Evolutionary conservation across 2,888 invertebrate genomes (phyloP), one percentile per base, ranked within the genome.

Genomic region (Caenorhabditis plicata): DNA sequence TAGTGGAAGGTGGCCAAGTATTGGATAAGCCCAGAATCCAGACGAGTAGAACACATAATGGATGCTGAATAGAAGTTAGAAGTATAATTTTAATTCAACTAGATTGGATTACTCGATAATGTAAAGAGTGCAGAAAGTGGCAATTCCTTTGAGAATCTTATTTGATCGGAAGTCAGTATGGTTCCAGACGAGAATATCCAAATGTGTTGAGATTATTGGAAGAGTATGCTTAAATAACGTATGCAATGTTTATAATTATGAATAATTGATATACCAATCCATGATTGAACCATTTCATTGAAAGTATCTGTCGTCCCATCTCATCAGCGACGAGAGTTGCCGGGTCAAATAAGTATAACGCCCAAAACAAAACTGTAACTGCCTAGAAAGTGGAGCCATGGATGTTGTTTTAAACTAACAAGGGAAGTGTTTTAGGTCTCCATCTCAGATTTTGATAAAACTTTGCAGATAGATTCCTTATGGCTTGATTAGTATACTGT

Each of bases 11-110:
- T 68, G 47, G 15, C 72, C 77, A 9, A 77, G 68, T 47, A 77
- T 77, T 13, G 77, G 77, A 44, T 77, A 77, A 0, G 77, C 77
- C 77, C 77, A 77, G 61, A 72, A 73, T 7, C 69, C 71, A 39
- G 67, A 50, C 38, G 52, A 49, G 61, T 72, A 54, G 48, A 65
- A 66, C 36, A 77, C 69, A 22, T 57, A 62, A 58, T 76, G 74
- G 17, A 77, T 64, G 45, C 77, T 77, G 64, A 57, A 74, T 64
- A 20, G 17, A 4, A 15, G 5, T 43, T 17, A 22, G 43, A 4
- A 26, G 7, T 15, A 23, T 36, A 3, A 22, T 22, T 17, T 13
- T 22, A 9, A 9, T 31, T 20, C 23, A 20, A 36, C n/a, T 36
- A 13, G 8, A 29, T 50, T 32, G 3, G 36, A 42, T 48, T 31